Evolutionary conservation across 2,888 invertebrate species (phyloP).

Genomic region (Phorcus lineatus): DNA sequence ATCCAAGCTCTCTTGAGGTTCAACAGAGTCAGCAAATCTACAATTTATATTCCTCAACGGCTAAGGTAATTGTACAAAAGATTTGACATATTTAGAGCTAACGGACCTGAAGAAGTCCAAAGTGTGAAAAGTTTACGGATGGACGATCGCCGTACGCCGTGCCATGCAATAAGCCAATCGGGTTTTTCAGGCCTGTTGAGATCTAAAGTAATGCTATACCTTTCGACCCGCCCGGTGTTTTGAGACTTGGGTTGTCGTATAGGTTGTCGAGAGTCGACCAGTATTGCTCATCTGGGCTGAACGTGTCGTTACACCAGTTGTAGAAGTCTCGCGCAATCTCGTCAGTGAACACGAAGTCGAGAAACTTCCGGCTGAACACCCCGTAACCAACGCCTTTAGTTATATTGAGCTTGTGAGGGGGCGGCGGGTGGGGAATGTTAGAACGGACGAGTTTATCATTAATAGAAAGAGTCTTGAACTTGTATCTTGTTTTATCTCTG

Average conservation of each 20-base stretch:
- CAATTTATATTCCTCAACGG: too few relatives aligned
- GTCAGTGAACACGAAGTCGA: conserved; percentile 56
- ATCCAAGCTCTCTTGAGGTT: too few relatives aligned
- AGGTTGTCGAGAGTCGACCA: conserved; percentile 65
- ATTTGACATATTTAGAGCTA: too few relatives aligned
- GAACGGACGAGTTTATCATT: conserved; percentile 39
- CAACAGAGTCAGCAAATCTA: too few relatives aligned
- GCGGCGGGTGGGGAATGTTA: conserved; percentile 34
- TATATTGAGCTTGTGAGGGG: conserved; percentile 52
- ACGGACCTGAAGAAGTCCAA: too few relatives aligned
- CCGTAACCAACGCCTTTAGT: conserved; percentile 65
- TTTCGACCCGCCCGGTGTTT: conserved; percentile 58
- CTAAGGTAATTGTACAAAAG: too few relatives aligned
- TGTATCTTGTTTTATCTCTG: conserved; percentile 22
- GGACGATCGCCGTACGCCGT: too few relatives aligned
- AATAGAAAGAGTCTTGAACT: background rate
- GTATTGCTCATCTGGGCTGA: conserved; percentile 67
- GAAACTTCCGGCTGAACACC: conserved; percentile 56
- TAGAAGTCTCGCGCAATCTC: conserved; percentile 46
- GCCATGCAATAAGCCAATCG: too few relatives aligned
- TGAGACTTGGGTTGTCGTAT: conserved; percentile 53
- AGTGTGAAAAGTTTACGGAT: too few relatives aligned
- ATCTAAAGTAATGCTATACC: conserved; percentile 33
- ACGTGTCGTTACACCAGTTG: conserved; percentile 58
- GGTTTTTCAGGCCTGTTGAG: too few relatives aligned